These are phyloP conservation scores for Tiliqua scincoides DNA, from an alignment of 2,113 vertebrate species.

Conservation along the genomic window DNA sequence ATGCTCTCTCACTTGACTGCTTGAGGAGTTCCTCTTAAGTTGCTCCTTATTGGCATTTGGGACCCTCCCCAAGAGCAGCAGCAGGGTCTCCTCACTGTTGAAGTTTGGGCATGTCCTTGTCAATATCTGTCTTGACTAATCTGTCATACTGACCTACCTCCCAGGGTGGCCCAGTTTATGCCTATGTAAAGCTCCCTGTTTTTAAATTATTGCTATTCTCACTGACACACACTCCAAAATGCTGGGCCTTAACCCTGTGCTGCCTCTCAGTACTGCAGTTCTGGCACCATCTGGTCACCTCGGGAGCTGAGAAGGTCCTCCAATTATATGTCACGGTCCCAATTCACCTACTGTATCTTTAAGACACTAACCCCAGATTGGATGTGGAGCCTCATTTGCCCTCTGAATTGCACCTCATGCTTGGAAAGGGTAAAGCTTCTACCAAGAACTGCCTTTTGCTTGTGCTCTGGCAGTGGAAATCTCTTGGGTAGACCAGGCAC, in stretches of 20 bases:
- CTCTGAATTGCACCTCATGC: not conserved
- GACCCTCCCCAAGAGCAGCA: not conserved
- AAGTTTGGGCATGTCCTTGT: not conserved
- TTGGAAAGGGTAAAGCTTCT: not conserved
- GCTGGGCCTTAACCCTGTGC: not conserved
- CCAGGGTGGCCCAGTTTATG: constrained; percentile 6
- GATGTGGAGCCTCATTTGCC: not conserved
- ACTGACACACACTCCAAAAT: not conserved
- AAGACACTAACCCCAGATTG: constrained; percentile 12
- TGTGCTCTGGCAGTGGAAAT: not conserved
- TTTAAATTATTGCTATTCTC: constrained; percentile 28
- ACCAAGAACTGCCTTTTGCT: not conserved
- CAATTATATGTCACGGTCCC: not conserved
- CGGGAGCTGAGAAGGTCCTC: not conserved
- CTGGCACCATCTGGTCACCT: not conserved
- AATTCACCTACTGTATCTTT: constrained; percentile 19
- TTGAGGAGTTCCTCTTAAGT: not conserved
- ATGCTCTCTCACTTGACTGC: not conserved
- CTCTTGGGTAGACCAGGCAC: not conserved
- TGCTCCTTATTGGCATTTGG: not conserved
- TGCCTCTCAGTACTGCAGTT: not conserved
- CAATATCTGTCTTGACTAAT: constrained; percentile 9
- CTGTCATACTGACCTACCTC: constrained; percentile 39
- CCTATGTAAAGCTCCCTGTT: not conserved
- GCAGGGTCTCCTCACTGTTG: not conserved